Evolutionary conservation across 2,797 vertebrate species (phyloP).

Genomic region (Pseudomugil gertrudae): DNA sequence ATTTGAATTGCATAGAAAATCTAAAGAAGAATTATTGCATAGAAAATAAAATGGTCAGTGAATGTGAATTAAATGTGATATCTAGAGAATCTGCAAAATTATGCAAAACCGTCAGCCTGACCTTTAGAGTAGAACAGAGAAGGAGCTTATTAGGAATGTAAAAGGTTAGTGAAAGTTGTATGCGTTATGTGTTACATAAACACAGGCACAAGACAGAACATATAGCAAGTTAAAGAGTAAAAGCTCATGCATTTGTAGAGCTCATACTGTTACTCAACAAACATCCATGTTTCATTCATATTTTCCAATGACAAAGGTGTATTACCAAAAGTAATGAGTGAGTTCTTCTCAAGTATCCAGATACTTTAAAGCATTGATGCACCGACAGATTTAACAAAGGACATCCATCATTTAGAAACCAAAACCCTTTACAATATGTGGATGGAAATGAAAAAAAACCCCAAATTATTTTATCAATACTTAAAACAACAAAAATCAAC

Average conservation of each 20-base stretch:
- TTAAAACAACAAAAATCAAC: constrained; percentile 23
- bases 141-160: constrained; percentile 54
- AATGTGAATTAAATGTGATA: constrained; percentile 34
- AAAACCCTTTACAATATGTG: constrained; percentile 20
- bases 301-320: constrained; percentile 18
- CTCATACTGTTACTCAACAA: background rate
- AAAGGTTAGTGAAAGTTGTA: constrained; percentile 61
- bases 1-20: background rate
- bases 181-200: constrained; percentile 16
- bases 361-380: constrained; percentile 38
- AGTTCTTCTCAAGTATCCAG: constrained; percentile 15
- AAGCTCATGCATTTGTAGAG: constrained; percentile 5
- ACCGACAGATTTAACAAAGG: constrained; percentile 28
- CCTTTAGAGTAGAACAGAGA: constrained; percentile 55
- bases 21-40: background rate
- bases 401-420: constrained; percentile 45
- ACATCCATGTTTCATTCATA: background rate
- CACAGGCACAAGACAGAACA: constrained; percentile 9
- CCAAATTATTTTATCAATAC: constrained; percentile 33
- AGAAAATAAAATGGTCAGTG: constrained; percentile 8
- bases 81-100: constrained; percentile 40
- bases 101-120: constrained; percentile 60
- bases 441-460: too few relatives aligned
- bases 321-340: constrained; percentile 16
- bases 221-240: constrained; percentile 1